Evolutionary conservation across 1,140 invertebrate genomes (phyloP).

Genomic region (Drosophila obscura): DNA sequence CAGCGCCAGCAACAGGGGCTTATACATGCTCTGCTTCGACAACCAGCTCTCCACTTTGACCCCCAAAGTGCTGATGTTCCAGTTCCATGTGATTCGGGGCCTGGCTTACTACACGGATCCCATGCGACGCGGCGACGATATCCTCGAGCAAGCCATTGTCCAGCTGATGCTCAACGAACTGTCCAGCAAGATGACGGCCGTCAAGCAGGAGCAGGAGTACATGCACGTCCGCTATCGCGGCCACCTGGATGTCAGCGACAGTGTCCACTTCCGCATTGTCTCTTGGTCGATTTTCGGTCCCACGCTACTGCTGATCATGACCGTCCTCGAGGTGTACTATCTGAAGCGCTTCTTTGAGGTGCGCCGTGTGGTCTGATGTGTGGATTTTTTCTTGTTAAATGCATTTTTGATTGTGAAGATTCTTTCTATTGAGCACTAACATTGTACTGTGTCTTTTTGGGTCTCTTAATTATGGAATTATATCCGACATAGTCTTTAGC

Average conservation of each 20-base stretch:
- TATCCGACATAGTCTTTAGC: no score
- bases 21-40: slow-evolving; percentile 57
- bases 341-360: slow-evolving; percentile 72
- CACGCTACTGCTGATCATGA: slow-evolving; percentile 43
- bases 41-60: slow-evolving; percentile 61
- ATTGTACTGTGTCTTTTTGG: no score
- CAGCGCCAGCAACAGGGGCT: slow-evolving; percentile 33
- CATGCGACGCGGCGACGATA: slow-evolving; percentile 30
- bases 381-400: background rate
- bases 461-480: no score
- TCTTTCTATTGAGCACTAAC: no score
- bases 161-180: slow-evolving; percentile 48
- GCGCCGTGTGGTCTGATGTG: slow-evolving; percentile 47
- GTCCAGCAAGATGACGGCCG: slow-evolving; percentile 28
- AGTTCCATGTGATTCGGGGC: slow-evolving; percentile 41
- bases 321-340: slow-evolving; percentile 55
- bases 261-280: slow-evolving; percentile 49
- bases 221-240: slow-evolving; percentile 62
- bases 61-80: slow-evolving; percentile 69
- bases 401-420: background rate
- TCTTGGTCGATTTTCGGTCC: slow-evolving; percentile 58
- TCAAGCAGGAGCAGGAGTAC: slow-evolving; percentile 63
- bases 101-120: slow-evolving; percentile 38
- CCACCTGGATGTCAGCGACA: slow-evolving; percentile 43
- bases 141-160: slow-evolving; percentile 43